phyloP scores from a whole-genome alignment of 2,888 invertebrate genomes.

The Microplitis deprimator region DNA sequence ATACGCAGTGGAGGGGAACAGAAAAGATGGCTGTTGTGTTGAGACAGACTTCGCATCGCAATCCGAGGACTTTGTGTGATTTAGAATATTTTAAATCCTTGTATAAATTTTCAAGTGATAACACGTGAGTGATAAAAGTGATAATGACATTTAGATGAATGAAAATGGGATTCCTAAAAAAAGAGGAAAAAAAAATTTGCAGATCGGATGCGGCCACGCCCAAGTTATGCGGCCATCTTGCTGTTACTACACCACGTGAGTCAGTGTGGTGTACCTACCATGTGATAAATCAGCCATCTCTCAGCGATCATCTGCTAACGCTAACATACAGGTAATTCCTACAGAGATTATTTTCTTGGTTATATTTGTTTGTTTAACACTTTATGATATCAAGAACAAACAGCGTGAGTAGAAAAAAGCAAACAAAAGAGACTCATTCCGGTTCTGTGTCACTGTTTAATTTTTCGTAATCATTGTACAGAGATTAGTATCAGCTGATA shows the following conservation, averaged over 20 bases:
- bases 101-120: constrained; percentile 45
- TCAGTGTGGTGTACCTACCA: constrained; percentile 57
- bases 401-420: too few relatives aligned
- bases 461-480: neutral
- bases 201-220: constrained; percentile 65
- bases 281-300: constrained; percentile 25
- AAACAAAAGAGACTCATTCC: too few relatives aligned
- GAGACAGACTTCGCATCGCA: constrained; percentile 58
- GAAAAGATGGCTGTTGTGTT: constrained; percentile 48
- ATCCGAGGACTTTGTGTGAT: constrained; percentile 50
- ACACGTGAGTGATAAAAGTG: constrained; percentile 43
- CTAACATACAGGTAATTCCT: constrained; percentile 57
- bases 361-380: neutral
- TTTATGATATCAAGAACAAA: too few relatives aligned
- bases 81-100: constrained; percentile 28
- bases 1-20: constrained; percentile 31
- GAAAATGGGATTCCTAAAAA: constrained; percentile 40
- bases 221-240: constrained; percentile 69
- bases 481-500: neutral
- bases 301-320: constrained; percentile 53
- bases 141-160: constrained; percentile 38
- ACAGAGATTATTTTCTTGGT: neutral
- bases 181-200: constrained; percentile 13
- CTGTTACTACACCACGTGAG: constrained; percentile 63
- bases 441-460: too few relatives aligned